These are phyloP conservation scores for Struthio camelus DNA, from an alignment of 2,113 vertebrate species.

Conservation along the genomic window DNA sequence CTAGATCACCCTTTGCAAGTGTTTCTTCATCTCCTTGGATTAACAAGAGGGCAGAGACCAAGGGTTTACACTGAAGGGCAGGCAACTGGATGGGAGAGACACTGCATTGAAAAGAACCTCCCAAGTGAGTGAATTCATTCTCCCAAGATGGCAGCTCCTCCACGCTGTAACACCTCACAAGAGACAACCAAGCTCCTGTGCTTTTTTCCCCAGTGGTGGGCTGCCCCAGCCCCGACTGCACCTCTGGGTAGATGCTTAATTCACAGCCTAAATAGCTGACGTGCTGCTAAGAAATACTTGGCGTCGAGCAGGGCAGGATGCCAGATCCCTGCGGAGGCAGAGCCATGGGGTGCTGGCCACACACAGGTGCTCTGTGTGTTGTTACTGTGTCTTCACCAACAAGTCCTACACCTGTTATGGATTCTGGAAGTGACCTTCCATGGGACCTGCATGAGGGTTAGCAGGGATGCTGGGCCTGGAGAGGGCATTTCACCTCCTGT, in stretches of 20 bases:
- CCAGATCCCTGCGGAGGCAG: not conserved
- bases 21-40: not conserved
- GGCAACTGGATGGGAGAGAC: not conserved
- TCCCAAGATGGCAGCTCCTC: not conserved
- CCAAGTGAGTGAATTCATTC: not conserved
- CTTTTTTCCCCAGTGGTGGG: not conserved
- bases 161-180: not conserved
- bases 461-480: not conserved
- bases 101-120: not conserved
- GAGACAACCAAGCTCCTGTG: not conserved
- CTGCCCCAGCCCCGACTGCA: not conserved
- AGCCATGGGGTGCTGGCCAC: not conserved
- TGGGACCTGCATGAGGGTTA: not conserved
- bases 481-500: not conserved
- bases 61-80: not conserved
- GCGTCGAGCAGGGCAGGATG: not conserved
- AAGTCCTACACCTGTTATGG: not conserved
- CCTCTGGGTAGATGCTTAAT: not conserved
- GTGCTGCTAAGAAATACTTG: not conserved
- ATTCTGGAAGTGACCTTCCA: not conserved
- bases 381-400: rapidly evolving
- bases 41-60: not conserved
- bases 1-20: not conserved
- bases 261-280: not conserved
- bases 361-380: not conserved